Evolutionary conservation across 1,140 invertebrate species (phyloP).

Genomic region (Melanaphis sacchari): DNA sequence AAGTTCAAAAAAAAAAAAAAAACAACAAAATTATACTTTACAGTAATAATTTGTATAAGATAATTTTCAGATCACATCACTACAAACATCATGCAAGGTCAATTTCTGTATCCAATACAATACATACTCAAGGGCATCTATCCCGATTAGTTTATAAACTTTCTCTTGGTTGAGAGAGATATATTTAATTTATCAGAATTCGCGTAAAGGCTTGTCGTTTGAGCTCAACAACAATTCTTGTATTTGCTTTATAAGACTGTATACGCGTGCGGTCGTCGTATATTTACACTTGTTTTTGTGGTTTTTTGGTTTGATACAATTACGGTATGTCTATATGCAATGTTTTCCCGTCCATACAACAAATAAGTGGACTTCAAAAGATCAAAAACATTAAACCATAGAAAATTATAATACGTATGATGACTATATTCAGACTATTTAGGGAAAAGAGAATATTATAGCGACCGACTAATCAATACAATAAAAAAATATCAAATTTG

Average conservation of each 20-base stretch:
- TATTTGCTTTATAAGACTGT: not conserved
- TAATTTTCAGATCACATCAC: no score
- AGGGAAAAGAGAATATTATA: no score
- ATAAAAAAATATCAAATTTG: no score
- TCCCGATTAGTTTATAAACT: not conserved
- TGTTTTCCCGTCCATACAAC: not conserved
- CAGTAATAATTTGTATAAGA: no score
- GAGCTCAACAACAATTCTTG: not conserved
- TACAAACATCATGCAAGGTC: no score
- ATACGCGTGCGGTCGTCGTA: not conserved
- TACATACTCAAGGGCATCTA: not conserved
- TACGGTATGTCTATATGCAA: not conserved
- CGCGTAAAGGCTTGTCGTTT: not conserved
- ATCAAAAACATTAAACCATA: not conserved
- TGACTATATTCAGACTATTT: no score
- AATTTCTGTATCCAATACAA: not conserved
- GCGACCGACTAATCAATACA: no score
- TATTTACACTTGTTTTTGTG: not conserved
- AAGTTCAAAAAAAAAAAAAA: no score
- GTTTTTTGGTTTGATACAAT: not conserved
- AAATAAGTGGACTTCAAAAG: not conserved
- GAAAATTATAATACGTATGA: no score
- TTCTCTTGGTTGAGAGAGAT: not conserved
- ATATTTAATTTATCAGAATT: not conserved
- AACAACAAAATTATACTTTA: no score